These are phyloP conservation scores for Bedellia somnulentella DNA, from an alignment of 2,888 invertebrate genomes.

Conservation along the genomic window DNA sequence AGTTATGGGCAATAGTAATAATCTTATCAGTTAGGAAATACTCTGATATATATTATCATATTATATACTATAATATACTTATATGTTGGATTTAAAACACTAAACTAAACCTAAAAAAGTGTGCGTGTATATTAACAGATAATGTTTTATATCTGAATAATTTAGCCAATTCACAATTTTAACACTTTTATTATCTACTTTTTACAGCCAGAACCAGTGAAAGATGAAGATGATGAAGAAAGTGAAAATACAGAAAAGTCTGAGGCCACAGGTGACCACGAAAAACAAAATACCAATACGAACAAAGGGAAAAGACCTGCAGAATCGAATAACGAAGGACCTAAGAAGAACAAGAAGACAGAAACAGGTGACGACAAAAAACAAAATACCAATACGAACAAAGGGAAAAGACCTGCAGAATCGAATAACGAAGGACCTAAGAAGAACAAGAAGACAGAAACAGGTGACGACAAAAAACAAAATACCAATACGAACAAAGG, in stretches of 20 bases:
- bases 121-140: neutral
- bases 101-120: no score
- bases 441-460: constrained; percentile 1
- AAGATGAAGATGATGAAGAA: constrained; percentile 39
- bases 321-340: constrained; percentile 14
- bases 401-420: no score
- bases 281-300: constrained; percentile 26
- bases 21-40: no score
- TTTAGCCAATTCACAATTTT: neutral
- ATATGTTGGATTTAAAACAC: no score
- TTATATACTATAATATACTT: no score
- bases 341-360: constrained; percentile 22
- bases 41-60: no score
- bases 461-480: constrained; percentile 9
- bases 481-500: constrained; percentile 24
- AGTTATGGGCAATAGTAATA: no score
- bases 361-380: neutral
- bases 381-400: neutral
- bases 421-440: constrained; percentile 3
- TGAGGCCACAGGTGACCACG: no score
- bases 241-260: constrained; percentile 16
- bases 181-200: constrained; percentile 8
- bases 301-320: constrained; percentile 26
- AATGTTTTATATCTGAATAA: neutral
- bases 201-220: constrained; percentile 42